phyloP scores from a whole-genome alignment of 2,888 invertebrate genomes.

The Oligia fasciuncula region DNA sequence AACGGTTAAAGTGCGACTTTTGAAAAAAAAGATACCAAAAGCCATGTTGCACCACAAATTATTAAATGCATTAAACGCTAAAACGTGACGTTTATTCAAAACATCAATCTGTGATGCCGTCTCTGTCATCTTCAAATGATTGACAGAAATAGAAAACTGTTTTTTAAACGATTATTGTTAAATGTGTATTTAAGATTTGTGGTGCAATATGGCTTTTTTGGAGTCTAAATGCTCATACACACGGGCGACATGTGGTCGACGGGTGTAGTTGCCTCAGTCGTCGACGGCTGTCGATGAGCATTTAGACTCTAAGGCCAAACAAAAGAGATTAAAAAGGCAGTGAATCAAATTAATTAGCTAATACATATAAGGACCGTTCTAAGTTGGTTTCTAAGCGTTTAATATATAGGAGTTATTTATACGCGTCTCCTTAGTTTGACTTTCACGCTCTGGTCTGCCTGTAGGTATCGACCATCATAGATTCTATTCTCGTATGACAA shows the following conservation, averaged over 20 bases:
- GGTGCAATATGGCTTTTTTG: neutral
- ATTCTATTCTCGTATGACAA: constrained; percentile 15
- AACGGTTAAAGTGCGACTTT: too few relatives aligned
- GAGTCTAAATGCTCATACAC: too few relatives aligned
- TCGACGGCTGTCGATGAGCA: too few relatives aligned
- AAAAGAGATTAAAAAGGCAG: too few relatives aligned
- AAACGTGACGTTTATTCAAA: neutral
- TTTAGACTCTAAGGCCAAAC: too few relatives aligned
- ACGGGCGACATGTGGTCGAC: neutral
- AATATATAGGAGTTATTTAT: neutral
- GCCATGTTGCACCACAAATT: neutral
- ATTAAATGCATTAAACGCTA: neutral
- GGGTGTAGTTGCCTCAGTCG: neutral
- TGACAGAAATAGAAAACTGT: neutral
- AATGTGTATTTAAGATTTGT: neutral
- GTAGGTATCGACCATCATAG: constrained; percentile 8
- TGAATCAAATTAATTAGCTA: neutral
- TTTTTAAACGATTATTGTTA: neutral
- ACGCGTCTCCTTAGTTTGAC: neutral
- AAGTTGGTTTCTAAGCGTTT: too few relatives aligned
- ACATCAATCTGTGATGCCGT: neutral
- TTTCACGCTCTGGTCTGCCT: neutral
- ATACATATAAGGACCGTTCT: neutral
- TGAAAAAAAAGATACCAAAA: too few relatives aligned
- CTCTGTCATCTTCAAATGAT: neutral